Evolutionary conservation across 2,888 invertebrate genomes (phyloP), one percentile per base, ranked within the genome.

Genomic region (Harpagoxenus sublaevis): DNA sequence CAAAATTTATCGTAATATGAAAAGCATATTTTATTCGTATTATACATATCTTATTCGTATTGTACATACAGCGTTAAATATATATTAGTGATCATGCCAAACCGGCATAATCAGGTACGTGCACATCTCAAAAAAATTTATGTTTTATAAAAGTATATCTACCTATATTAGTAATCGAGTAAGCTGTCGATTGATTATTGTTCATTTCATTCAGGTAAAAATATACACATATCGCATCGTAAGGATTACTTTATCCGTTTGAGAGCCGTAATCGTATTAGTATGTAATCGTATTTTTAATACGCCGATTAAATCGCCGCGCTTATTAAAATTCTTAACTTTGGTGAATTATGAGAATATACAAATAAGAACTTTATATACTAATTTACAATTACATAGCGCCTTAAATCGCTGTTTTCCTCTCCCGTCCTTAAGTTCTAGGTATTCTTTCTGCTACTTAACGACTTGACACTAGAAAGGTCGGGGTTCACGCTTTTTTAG

Each of bases 1-100:
- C 18, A 0, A 57, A 63, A 12, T 3, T 12, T 53, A 35, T 42
- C 23, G 28, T 71, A 75, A 89, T 90, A 89, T 74, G 84, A 89
- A 91, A 93, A 88, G 87, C 60, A 87, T 79, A 85, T 35, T 92
- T 93, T 93, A 92, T 93, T 93, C 73, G 82, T 90, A 90, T 70
- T 91, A 91, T 92, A 92, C 73, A 73, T 87, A 83, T 23, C 23
- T 93, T 93, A 92, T 93, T 93, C 73, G 82, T 90, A 90, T 70
- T 91, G 91, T 92, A 92, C 73, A 73, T 87, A 83, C 71, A 87
- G 73, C 88, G 87, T 83, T 91, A 91, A 91, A 87, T 88, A 89
- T 84, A 88, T 84, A 86, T 71, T 75, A 77, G 89, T 78, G 62
- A 89, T 84, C 85, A 87, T 87, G 75, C 85, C 85, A 84, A 87